Evolutionary conservation across 2,113 vertebrate species (phyloP).

Genomic region (Urocitellus parryii): DNA sequence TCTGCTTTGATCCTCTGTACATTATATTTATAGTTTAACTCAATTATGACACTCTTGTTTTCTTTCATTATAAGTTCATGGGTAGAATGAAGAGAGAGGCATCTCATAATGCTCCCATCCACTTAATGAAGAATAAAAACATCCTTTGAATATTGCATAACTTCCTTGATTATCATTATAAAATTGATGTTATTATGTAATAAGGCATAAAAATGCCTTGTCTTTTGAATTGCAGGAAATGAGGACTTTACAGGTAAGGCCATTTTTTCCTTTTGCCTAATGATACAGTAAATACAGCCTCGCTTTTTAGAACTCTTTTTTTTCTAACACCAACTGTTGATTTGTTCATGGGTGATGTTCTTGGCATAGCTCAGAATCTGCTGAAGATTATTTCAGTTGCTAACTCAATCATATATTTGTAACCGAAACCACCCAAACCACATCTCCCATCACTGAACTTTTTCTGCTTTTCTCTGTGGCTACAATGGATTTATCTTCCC

Average conservation of each 20-base stretch:
- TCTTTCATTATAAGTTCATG: neutral
- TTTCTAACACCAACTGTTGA: neutral
- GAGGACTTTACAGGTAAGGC: neutral
- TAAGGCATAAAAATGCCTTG: neutral
- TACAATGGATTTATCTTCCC: slow-evolving; percentile 42
- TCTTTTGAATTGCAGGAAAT: neutral
- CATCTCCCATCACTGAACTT: neutral
- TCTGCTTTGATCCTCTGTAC: neutral
- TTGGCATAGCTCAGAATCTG: slow-evolving; percentile 19
- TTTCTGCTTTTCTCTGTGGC: neutral
- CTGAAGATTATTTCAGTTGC: neutral
- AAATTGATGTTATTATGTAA: neutral
- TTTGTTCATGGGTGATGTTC: neutral
- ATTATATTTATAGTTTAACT: neutral
- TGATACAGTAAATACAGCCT: neutral
- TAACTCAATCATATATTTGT: neutral
- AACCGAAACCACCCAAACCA: neutral
- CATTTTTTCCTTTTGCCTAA: neutral
- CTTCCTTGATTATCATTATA: neutral
- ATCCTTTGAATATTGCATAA: neutral
- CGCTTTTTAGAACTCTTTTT: neutral
- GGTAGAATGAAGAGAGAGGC: neutral
- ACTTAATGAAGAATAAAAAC: neutral
- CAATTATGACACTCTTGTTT: neutral
- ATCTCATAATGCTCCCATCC: neutral